A percentile compares a stretch with the other conserved stretches of the same genome.
Evolutionary conservation across 2,113 vertebrate species (phyloP).

Genomic region (Cyphomyrus plagiostoma): DNA sequence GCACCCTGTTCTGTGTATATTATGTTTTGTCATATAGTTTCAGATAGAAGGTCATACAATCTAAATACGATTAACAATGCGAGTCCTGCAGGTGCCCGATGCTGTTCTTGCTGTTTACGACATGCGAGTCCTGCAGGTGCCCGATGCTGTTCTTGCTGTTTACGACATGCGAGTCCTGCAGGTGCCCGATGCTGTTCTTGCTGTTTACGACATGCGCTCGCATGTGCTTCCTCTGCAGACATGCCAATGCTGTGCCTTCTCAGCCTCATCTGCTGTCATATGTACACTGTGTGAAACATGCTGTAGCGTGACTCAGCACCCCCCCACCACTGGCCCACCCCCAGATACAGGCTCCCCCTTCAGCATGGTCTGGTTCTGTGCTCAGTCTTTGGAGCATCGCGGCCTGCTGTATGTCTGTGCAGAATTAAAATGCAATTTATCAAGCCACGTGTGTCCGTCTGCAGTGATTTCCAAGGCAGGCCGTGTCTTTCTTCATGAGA

Average conservation of each 20-base stretch:
- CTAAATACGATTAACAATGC: neutral
- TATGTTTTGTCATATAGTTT: neutral
- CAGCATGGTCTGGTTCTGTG: conserved; percentile 32
- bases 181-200: neutral
- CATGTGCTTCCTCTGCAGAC: neutral
- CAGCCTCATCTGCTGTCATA: neutral
- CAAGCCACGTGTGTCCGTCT: neutral
- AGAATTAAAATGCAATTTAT: conserved; percentile 41
- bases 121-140: neutral
- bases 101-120: neutral
- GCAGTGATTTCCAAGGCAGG: neutral
- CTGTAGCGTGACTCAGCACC: neutral
- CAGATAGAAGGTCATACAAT: neutral
- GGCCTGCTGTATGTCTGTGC: conserved; percentile 40
- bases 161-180: neutral
- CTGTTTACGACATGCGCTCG: neutral
- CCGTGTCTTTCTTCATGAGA: neutral
- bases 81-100: neutral
- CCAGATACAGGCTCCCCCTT: conserved; percentile 16
- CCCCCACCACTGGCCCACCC: neutral
- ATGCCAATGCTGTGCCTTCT: neutral
- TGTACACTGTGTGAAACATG: neutral
- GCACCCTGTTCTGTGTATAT: neutral
- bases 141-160: neutral
- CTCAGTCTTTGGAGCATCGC: conserved; percentile 34